Evolutionary conservation across 2,113 vertebrate species (phyloP), one percentile per base, ranked within the genome.

Genomic region (Oryzias celebensis): DNA sequence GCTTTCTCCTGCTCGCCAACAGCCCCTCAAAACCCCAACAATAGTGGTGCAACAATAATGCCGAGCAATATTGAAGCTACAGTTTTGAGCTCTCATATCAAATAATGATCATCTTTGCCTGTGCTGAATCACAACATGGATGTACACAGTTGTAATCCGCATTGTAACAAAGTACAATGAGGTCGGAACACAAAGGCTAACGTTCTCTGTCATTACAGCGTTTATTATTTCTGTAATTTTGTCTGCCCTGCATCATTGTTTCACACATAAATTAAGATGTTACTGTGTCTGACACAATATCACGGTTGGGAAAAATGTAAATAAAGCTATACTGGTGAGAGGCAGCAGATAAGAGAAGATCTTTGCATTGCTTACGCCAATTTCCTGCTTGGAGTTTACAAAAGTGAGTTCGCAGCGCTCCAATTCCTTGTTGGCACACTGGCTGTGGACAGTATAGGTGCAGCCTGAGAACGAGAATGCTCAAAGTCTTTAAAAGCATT

Each of bases 361-460:
- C 10, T 13, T 17, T 59, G 16, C 58, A 14, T 52, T 79, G 74
- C 94, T 96, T 89, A 98, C 95, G 77, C 90, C 90, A 55, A 93
- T 92, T 78, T 95, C 93, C 52, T 91, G 88, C 76, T 94, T 94
- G 57, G 91, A 92, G 78, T 93, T 96, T 84, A 95, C 94, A 57
- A 96, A 96, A 58, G 94, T 97, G 58, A 85, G 91, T 75, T 92
- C 88, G 58, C 95, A 96, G 59, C 88, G 89, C 51, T 89, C 86
- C 3, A 86, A 85, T 12, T 93, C 94, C 69, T 89, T 94, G 89
- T 95, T 95, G 82, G 95, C 94, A 84, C 96, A 96, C 60, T 92
- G 93, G 78, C 92, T 94, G 23, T 97, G 96, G 14, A 95, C 94
- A 0, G 91, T 94, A 83, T 93, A 95, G 83, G 90, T 95, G 84